Evolutionary conservation across 2,113 vertebrate genomes (phyloP), one percentile per base, ranked within the genome.

Genomic region (Aptenodytes patagonicus): DNA sequence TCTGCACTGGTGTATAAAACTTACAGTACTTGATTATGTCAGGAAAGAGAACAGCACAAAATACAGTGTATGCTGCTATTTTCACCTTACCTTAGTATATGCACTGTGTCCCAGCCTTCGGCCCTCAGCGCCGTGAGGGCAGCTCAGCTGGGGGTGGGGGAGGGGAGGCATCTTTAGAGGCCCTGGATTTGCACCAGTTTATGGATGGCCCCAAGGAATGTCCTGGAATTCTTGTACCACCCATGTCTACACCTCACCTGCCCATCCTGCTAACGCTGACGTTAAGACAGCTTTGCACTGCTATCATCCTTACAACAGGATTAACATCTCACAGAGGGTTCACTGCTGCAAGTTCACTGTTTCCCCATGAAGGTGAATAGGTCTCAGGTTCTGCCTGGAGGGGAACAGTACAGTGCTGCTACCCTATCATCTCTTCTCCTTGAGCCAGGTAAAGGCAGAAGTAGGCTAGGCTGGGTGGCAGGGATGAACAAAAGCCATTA

Each of bases 1-100:
- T 90, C 93, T 93, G 89, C 64, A 42, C 58, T 85, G 87, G 78
- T 80, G 89, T 95, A 78, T 94, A 94, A 97, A 94, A 95, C 75
- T 91, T 94, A 66, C 40, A 55, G 78, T 29, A 49, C 54, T 88
- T 73, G 89, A 87, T 83, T 95, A 91, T 17, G 2, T 95, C 87
- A 96, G 89, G 66, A 80, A 89, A 55, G 40, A 87, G 62, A 72
- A 71, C 9, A 55, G 79, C 79, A 83, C 42, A 81, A 90, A 93
- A 73, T 16, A 36, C 64, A 57, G 32, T 4, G 21, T 26, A 51
- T 34, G 11, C 57, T 95, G 58, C 46, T 92, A 18, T 55, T 86
- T 90, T 54, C 71, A 76, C 66, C 31, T 79, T 52, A 87, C 29
- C 29, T 58, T 25, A 38, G 38, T 21, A 46, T n/a, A 70, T 3